Percentiles rank a stretch among this genome's conserved stretches.
Evolutionary conservation across 2,888 invertebrate genomes (phyloP).

Genomic region (Encarsia formosa): DNA sequence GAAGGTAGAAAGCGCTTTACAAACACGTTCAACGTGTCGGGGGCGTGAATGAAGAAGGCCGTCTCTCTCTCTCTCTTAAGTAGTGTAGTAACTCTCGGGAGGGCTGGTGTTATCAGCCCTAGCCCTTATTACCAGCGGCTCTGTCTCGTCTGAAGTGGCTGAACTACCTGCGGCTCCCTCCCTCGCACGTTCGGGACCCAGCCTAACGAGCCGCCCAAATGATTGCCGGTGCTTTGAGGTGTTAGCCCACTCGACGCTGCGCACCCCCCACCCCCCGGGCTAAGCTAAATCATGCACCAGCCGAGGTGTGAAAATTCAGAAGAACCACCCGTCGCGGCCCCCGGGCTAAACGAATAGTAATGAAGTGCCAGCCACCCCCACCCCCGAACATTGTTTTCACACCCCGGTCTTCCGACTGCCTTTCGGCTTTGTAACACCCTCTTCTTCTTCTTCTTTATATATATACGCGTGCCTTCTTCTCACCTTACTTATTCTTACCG

Average conservation of each 20-base stretch:
- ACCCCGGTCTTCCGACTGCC: background rate
- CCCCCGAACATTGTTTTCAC: slow-evolving; percentile 2
- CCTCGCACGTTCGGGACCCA: background rate
- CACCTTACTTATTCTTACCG: background rate
- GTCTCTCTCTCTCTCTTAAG: slow-evolving; percentile 25
- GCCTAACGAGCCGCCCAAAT: slow-evolving; percentile 27
- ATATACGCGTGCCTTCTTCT: background rate
- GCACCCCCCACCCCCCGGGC: background rate
- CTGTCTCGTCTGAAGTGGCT: slow-evolving; percentile 36
- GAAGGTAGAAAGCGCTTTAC: slow-evolving; percentile 20
- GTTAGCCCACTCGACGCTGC: slow-evolving; percentile 21
- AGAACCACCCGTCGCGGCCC: too few species aligned
- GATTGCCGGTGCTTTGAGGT: slow-evolving; percentile 28
- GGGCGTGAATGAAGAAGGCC: slow-evolving; percentile 11
- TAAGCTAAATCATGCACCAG: slow-evolving; percentile 24
- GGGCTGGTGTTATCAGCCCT: too few species aligned
- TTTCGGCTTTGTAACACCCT: background rate
- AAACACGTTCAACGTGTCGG: slow-evolving; percentile 20
- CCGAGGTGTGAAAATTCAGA: slow-evolving; percentile 27
- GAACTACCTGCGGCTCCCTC: slow-evolving; percentile 30
- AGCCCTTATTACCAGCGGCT: slow-evolving; percentile 24
- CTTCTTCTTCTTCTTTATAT: background rate
- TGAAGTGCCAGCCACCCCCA: slow-evolving; percentile 9
- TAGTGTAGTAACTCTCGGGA: too few species aligned
- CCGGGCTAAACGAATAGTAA: slow-evolving; percentile 25